Conservation (phyloP, 2,797 vertebrate species). For the Emys orbicularis region DNA sequence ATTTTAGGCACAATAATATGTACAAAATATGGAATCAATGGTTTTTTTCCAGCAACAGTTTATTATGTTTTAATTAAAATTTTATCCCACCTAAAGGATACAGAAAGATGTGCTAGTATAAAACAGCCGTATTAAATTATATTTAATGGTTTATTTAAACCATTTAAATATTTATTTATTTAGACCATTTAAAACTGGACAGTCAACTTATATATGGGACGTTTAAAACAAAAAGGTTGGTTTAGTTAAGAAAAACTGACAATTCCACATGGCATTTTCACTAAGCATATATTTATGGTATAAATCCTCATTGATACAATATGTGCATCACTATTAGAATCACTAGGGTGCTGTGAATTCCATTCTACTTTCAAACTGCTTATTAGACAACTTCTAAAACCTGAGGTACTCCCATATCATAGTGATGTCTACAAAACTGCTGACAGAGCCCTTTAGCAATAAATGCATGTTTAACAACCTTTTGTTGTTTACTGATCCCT, state of each 20-base stretch:
- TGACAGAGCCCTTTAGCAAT: conserved; percentile 34
- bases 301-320: conserved; percentile 41
- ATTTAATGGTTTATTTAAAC: too few relatives aligned
- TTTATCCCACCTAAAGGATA: neutral
- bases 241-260: conserved; percentile 44
- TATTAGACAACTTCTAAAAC: conserved; percentile 50
- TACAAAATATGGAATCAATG: neutral
- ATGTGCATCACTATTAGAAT: conserved; percentile 20
- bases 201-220: neutral
- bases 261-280: conserved; percentile 37
- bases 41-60: neutral
- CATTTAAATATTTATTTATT: too few relatives aligned
- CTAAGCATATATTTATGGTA: neutral
- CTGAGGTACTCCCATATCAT: conserved; percentile 33
- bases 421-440: conserved; percentile 40
- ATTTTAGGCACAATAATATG: neutral
- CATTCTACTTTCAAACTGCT: conserved; percentile 54
- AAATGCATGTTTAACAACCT: conserved; percentile 48
- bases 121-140: neutral
- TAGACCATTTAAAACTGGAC: too few relatives aligned
- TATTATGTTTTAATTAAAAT: neutral
- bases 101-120: neutral
- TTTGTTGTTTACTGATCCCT: conserved; percentile 59
- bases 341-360: conserved; percentile 12
- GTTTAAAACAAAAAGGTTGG: conserved; percentile 7